Conservation (phyloP, 2,113 vertebrate species). For the Scolopax mira region DNA sequence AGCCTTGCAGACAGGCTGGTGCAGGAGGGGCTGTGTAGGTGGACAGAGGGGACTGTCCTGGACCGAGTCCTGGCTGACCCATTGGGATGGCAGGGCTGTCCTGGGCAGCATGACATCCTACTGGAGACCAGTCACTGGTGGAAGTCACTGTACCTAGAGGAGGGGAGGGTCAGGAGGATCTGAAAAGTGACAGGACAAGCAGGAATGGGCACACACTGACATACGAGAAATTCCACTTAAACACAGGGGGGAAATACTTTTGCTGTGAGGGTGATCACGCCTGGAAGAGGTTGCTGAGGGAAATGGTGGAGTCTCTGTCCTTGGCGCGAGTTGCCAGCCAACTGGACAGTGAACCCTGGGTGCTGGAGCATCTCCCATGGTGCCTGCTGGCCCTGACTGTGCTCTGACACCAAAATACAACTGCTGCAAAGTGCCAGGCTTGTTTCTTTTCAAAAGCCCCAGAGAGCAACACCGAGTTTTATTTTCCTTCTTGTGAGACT, state of each 20-base stretch:
- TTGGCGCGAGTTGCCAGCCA: fast-evolving
- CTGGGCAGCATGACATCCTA: fast-evolving
- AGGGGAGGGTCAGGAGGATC: not conserved
- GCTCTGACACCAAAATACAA: too few species aligned
- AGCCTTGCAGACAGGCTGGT: not conserved
- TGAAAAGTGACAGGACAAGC: not conserved
- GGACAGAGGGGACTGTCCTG: not conserved
- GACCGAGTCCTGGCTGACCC: fast-evolving
- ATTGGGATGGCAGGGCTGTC: not conserved
- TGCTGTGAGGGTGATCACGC: not conserved
- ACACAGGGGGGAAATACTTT: not conserved
- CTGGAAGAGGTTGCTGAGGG: not conserved
- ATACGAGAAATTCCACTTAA: not conserved
- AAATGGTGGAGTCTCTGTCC: too few species aligned
- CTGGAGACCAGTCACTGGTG: not conserved
- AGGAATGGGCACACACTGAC: not conserved
- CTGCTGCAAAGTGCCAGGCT: too few species aligned
- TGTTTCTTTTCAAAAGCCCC: not conserved
- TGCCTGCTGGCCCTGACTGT: fast-evolving
- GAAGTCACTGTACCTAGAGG: not conserved
- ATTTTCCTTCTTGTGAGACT: not conserved
- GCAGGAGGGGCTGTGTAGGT: not conserved
- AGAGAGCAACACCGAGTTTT: too few species aligned
- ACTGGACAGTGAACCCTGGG: not conserved
- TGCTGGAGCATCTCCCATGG: not conserved